phyloP scores from a whole-genome alignment of 2,113 vertebrate species.

The Oriolus oriolus region DNA sequence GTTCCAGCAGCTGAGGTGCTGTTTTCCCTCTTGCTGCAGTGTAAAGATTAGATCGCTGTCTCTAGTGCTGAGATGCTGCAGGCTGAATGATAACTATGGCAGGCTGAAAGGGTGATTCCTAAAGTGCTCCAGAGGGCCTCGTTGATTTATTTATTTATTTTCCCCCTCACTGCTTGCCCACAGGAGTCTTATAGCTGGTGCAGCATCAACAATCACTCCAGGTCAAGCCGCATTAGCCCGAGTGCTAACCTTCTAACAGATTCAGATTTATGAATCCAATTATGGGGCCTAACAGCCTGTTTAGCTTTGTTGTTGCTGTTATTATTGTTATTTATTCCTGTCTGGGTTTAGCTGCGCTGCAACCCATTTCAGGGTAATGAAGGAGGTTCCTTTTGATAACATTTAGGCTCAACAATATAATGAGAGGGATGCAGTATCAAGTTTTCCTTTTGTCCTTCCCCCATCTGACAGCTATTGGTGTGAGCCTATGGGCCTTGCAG shows the following conservation, averaged over 20 bases:
- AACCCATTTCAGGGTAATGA: background rate
- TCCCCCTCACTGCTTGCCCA: background rate
- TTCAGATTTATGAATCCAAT: slow-evolving; percentile 49
- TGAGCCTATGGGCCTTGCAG: background rate
- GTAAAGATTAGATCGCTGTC: background rate
- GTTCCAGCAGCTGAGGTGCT: background rate
- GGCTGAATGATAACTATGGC: slow-evolving; percentile 12
- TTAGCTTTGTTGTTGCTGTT: slow-evolving; percentile 19
- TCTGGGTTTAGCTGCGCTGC: background rate
- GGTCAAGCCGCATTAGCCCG: background rate
- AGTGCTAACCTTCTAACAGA: background rate
- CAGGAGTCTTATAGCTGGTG: background rate
- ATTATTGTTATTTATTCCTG: slow-evolving; percentile 33
- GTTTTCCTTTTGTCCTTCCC: background rate
- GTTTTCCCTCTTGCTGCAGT: background rate
- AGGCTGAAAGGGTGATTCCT: slow-evolving; percentile 10
- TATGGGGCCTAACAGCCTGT: slow-evolving; percentile 3
- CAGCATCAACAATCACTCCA: background rate
- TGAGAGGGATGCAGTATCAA: background rate
- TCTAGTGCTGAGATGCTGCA: background rate
- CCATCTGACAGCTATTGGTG: background rate
- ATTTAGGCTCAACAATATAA: background rate
- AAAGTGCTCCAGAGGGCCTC: slow-evolving; percentile 11
- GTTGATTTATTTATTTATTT: slow-evolving; percentile 49
- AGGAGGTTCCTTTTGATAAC: background rate